Evolutionary conservation across 2,888 invertebrate species (phyloP).

Genomic region (Ormyrus rosae): DNA sequence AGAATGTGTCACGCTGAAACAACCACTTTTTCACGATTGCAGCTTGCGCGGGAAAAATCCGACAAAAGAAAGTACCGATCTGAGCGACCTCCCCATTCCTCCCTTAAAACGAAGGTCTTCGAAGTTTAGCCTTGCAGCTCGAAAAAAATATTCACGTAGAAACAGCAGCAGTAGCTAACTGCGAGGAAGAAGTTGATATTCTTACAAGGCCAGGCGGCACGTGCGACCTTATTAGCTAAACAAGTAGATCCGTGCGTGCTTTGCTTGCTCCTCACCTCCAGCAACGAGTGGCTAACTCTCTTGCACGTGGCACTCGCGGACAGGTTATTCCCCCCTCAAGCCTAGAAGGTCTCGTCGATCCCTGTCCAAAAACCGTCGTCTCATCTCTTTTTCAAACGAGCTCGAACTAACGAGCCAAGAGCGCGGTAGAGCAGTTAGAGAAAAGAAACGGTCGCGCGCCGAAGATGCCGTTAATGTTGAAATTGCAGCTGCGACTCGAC

Average conservation of each 20-base stretch:
- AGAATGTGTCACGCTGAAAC: too few species aligned
- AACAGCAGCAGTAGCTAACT: too few species aligned
- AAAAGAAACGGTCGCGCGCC: not conserved
- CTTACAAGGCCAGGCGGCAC: conserved; percentile 47
- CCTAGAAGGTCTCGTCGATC: not conserved
- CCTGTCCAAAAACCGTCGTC: conserved; percentile 13
- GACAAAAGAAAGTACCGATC: too few species aligned
- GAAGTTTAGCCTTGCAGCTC: too few species aligned
- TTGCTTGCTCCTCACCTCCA: not conserved
- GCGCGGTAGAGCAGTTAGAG: too few species aligned
- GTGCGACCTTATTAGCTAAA: conserved; percentile 54
- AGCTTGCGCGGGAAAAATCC: too few species aligned
- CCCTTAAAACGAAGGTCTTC: too few species aligned
- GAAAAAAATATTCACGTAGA: too few species aligned
- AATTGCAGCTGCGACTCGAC: too few species aligned
- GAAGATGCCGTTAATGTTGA: not conserved
- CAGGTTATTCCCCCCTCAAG: conserved; percentile 45
- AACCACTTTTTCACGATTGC: too few species aligned
- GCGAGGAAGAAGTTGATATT: conserved; percentile 2
- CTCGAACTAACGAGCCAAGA: not conserved
- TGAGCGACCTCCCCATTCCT: too few species aligned
- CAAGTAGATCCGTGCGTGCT: conserved; percentile 20
- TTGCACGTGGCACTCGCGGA: conserved; percentile 53
- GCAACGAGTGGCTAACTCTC: conserved; percentile 36
- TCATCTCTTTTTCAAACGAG: conserved; percentile 24